Percentiles rank a stretch among this genome's conserved stretches.
Evolutionary conservation across 2,113 vertebrate species (phyloP).

Genomic region (Dunckerocampus dactyliophorus): DNA sequence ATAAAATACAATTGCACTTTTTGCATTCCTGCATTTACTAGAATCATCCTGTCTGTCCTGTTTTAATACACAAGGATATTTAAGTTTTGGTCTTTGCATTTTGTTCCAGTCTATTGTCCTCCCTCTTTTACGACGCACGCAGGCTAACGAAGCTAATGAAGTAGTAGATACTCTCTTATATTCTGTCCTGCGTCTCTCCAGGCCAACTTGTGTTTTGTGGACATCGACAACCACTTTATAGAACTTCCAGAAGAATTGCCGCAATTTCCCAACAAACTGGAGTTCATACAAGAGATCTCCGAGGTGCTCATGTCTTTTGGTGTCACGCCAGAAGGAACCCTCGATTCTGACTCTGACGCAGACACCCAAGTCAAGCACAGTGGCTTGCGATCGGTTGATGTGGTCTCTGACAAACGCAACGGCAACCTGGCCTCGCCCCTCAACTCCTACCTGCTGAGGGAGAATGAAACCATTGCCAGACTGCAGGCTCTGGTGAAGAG

Average conservation of each 20-base stretch:
- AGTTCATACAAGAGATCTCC: conserved; percentile 97
- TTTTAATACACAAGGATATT: not conserved
- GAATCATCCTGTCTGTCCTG: conserved; percentile 8
- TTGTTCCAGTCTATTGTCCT: not conserved
- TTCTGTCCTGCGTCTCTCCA: conserved; percentile 41
- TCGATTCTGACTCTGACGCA: conserved; percentile 83
- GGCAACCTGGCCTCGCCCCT: conserved; percentile 90
- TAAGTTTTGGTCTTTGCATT: not conserved
- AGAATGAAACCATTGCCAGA: conserved; percentile 93
- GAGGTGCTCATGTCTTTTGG: conserved; percentile 91
- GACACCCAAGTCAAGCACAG: conserved; percentile 83
- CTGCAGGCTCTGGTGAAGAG: conserved; percentile 96
- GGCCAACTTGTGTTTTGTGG: conserved; percentile 98
- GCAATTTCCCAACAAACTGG: conserved; percentile 97
- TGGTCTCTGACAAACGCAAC: conserved; percentile 91
- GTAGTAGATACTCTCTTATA: not conserved
- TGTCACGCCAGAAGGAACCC: conserved; percentile 87
- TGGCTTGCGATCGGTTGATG: conserved; percentile 78
- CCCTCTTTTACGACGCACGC: not conserved
- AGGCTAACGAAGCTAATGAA: not conserved
- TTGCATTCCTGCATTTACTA: conserved; percentile 11
- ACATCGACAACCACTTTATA: conserved; percentile 97
- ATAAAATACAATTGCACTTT: not conserved
- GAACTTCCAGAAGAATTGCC: conserved; percentile 96
- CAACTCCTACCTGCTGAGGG: conserved; percentile 89